Percentiles rank a stretch among this genome's conserved stretches.
These are phyloP conservation scores for Micromys minutus DNA, from an alignment of 2,113 vertebrate genomes.

Conservation along the genomic window DNA sequence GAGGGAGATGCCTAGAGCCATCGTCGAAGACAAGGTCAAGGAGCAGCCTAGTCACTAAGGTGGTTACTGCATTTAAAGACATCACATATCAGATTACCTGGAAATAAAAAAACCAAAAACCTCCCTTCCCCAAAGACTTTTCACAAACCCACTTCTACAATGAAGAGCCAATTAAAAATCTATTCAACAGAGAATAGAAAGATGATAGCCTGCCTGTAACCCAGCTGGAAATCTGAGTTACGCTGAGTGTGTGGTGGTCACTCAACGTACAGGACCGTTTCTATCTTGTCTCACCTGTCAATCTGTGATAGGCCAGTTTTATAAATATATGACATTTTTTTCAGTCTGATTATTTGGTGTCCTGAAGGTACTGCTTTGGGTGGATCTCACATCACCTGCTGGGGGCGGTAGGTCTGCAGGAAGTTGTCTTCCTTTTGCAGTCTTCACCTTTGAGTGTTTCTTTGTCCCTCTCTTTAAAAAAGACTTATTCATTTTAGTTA, in stretches of 20 bases:
- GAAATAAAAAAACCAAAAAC: constrained; percentile 38
- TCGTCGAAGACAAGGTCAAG: neutral
- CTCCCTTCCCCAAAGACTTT: neutral
- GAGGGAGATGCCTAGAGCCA: neutral
- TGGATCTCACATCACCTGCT: neutral
- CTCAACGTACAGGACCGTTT: neutral
- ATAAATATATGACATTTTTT: constrained; percentile 65
- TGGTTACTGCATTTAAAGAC: neutral
- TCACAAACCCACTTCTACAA: neutral
- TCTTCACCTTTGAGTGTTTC: neutral
- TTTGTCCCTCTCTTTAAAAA: neutral
- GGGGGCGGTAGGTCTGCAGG: neutral
- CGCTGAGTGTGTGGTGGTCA: neutral
- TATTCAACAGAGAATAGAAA: constrained; percentile 10
- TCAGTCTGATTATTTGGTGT: constrained; percentile 59
- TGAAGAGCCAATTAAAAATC: constrained; percentile 7
- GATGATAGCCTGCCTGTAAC: neutral
- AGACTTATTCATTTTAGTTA: no score
- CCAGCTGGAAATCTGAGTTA: neutral
- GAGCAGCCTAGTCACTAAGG: neutral
- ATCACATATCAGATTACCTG: neutral
- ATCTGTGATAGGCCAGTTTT: constrained; percentile 27
- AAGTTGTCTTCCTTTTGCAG: neutral
- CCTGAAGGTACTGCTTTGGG: neutral
- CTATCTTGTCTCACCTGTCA: neutral